Percentiles rank a stretch among this genome's conserved stretches.
Conservation (phyloP, 2,888 invertebrate genomes). For the Agonopterix heracliana region DNA sequence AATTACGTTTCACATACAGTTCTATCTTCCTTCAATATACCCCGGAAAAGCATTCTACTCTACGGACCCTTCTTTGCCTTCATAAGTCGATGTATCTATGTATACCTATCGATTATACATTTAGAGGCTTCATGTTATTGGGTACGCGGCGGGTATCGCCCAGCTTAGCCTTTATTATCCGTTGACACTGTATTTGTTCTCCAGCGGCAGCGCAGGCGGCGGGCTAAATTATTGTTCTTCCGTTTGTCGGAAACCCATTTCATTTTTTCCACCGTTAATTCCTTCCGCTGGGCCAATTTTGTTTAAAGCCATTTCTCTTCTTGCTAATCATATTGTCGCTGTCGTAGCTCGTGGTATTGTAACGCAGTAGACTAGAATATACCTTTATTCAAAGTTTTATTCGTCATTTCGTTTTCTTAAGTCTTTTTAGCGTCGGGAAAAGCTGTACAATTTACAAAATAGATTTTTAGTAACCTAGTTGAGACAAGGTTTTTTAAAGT, state of each 20-base stretch:
- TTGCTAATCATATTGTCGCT: conserved; percentile 21
- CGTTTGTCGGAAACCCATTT: conserved; percentile 30
- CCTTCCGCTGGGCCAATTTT: conserved; percentile 20
- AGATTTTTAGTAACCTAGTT: no score
- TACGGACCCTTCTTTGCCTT: conserved; percentile 35
- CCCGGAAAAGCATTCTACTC: conserved; percentile 35
- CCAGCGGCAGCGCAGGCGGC: conserved; percentile 24
- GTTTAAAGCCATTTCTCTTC: conserved; percentile 24
- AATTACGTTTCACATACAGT: no score
- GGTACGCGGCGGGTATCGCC: conserved; percentile 38
- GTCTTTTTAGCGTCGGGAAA: no score
- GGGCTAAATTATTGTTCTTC: conserved; percentile 38
- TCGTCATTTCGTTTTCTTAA: no score
- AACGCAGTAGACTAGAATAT: not conserved
- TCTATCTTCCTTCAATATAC: conserved; percentile 22
- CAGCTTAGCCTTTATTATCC: conserved; percentile 49
- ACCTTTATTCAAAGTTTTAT: no score
- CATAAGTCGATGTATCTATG: conserved; percentile 25
- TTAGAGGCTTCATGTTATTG: conserved; percentile 40
- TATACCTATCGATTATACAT: conserved; percentile 40
- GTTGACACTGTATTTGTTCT: conserved; percentile 53
- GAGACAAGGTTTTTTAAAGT: no score
- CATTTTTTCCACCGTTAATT: conserved; percentile 28
- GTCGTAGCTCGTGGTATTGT: not conserved
- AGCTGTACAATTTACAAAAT: no score